Evolutionary conservation across 2,888 invertebrate species (phyloP).

Genomic region (Morpho deidamia): DNA sequence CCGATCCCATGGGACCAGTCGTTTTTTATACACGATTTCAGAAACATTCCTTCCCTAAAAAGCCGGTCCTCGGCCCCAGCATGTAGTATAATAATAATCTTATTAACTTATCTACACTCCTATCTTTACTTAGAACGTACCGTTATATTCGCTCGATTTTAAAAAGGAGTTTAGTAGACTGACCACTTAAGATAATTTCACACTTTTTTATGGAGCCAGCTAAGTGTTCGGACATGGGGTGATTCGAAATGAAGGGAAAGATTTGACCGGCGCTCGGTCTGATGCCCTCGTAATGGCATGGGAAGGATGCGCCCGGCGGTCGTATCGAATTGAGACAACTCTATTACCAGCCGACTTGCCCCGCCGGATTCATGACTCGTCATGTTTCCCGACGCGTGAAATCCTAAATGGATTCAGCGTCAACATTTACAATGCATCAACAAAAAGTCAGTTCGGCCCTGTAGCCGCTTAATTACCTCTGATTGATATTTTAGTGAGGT

Average conservation of each 20-base stretch:
- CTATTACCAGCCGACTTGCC: conserved; percentile 43
- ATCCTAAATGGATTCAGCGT: conserved; percentile 42
- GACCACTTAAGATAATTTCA: conserved; percentile 73
- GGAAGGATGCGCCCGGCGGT: conserved; percentile 52
- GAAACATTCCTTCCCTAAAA: conserved; percentile 70
- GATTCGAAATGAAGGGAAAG: conserved; percentile 34
- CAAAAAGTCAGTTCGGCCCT: conserved; percentile 28
- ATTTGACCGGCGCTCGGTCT: conserved; percentile 37
- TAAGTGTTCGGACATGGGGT: conserved; percentile 59
- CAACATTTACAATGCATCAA: conserved; percentile 31
- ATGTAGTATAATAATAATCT: conserved; percentile 73
- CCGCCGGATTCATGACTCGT: conserved; percentile 39
- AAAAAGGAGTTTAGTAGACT: conserved; percentile 58
- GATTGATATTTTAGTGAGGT: conserved; percentile 34
- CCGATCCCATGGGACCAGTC: conserved; percentile 62
- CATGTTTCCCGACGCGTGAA: conserved; percentile 51
- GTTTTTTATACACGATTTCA: conserved; percentile 75
- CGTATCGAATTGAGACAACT: conserved; percentile 61
- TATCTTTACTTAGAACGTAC: conserved; percentile 74
- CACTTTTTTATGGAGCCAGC: conserved; percentile 55
- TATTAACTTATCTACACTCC: conserved; percentile 75
- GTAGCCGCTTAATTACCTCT: conserved; percentile 32
- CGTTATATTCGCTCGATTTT: conserved; percentile 68
- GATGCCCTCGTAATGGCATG: conserved; percentile 38
- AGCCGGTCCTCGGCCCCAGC: conserved; percentile 69